Evolutionary conservation across 2,888 invertebrate genomes (phyloP), one percentile per base, ranked within the genome.

Genomic region (Polydrusus tereticollis): DNA sequence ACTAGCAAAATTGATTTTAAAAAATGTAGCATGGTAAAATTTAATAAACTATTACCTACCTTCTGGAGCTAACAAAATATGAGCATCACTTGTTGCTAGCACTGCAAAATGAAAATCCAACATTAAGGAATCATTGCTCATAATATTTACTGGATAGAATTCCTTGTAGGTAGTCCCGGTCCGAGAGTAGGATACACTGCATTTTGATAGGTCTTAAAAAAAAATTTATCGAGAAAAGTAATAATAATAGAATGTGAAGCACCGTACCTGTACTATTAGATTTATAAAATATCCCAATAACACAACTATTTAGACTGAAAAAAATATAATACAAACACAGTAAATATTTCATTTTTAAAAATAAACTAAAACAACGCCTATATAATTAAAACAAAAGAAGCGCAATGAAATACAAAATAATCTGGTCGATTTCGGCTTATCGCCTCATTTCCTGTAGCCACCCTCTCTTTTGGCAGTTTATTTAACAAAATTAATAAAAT

Each of bases 101-200:
- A 93, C 90, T 0, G 90, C 90, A 63, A 93, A 88, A 79, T 92
- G 91, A 83, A 93, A 89, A 78, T 91, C 91, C 12, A 85, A 76
- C 8, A 77, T 58, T 12, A 67, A 66, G 21, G 65, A 69, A 0
- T 26, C 68, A 62, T 76, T 77, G 14, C 74, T 18, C 21, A 77
- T 76, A 79, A 85, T 72, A 81, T 82, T 77, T n/a, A 78, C 72
- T 26, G 83, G 83, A 78, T 89, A 92, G 80, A 88, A 91, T 0
- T 87, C 86, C 29, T 86, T 87, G 80, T 92, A 92, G 29, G 79
- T 85, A 79, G 89, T 90, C 0, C 90, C 91, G 10, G 86, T 86
- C 4, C 85, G 83, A 41, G 74, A 74, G 38, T 74, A 74, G 1
- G 74, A 74, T 38, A 74, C 50, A 33, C 45, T 64, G 60, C 74